Evolutionary conservation across 2,797 vertebrate species (phyloP), one percentile per base, ranked within the genome.

Genomic region (Coccyzus lansbergi): DNA sequence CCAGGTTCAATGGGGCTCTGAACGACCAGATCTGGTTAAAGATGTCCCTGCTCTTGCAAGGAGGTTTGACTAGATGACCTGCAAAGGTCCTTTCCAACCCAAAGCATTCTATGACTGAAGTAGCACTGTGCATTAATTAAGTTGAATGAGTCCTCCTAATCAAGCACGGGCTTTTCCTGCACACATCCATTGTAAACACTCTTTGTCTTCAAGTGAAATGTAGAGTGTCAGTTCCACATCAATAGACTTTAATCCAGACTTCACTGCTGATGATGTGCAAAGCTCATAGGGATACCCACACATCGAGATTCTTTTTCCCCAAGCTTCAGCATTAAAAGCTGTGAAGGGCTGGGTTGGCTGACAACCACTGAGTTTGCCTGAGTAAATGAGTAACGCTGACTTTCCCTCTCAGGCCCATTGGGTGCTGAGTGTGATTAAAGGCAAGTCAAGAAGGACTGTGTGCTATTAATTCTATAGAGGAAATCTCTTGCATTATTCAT

Each of bases 391-490:
- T 55, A 87, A 87, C 86, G 74, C 56, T 78, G 87, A 63, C 44
- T 89, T 83, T 90, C 56, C 33, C 62, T 91, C 24, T 79, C 77
- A 67, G 83, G 55, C 80, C 93, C 89, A 88, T 56, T 82, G 91
- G 82, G 74, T 67, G 70, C 83, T 76, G 87, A 69, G 56, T 42
- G 48, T 93, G 91, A 95, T 96, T 96, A 96, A 96, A 94, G 58
- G 69, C 88, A 81, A 85, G 76, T 59, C 87, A 77, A 67, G 82
- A 62, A 89, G 86, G 86, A 69, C 84, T 69, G 69, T 3, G 26
- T 70, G 89, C 79, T 79, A 93, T 92, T 95, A 94, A 86, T 96
- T 95, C 86, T 79, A 79, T 79, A 52, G 52, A 94, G 77, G 89
- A 94, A 76, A 76, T 51, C 67, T 91, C 69, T 59, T 91, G 67